Evolutionary conservation across 1,140 invertebrate genomes (phyloP).

Genomic region (Gyrodactylus salaris): DNA sequence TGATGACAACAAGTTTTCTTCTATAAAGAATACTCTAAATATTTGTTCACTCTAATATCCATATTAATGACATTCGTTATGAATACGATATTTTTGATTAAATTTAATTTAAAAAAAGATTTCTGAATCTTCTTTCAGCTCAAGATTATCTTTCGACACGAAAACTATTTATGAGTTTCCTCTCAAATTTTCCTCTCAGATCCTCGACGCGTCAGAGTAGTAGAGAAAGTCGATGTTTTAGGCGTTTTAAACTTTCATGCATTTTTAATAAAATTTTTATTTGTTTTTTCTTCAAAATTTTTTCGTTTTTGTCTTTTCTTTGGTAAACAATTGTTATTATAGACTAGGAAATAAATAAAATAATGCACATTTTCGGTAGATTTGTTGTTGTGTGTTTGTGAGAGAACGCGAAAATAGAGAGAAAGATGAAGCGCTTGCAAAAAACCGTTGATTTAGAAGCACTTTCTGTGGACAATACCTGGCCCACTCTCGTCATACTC

Average conservation of each 20-base stretch:
- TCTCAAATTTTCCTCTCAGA: neutral
- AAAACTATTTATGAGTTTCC: neutral
- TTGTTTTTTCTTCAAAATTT: neutral
- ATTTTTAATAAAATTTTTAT: neutral
- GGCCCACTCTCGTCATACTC: slow-evolving; percentile 74
- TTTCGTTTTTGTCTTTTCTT: neutral
- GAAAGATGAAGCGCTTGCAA: neutral
- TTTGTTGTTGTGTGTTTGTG: neutral
- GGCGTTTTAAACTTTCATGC: neutral
- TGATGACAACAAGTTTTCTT: too few relatives aligned
- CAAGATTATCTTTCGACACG: too few relatives aligned
- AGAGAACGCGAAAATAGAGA: neutral
- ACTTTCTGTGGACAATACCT: slow-evolving; percentile 37
- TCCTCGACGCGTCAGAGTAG: too few relatives aligned
- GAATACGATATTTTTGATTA: too few relatives aligned
- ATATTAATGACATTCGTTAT: too few relatives aligned
- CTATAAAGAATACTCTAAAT: too few relatives aligned
- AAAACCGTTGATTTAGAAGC: neutral
- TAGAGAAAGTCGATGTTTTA: neutral
- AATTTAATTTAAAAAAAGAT: too few relatives aligned
- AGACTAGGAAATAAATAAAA: neutral
- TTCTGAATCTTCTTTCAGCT: too few relatives aligned
- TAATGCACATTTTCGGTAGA: neutral
- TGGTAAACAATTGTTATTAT: neutral
- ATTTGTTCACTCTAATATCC: too few relatives aligned